Percentiles rank a stretch among this genome's conserved stretches.
Conservation (phyloP, 2,888 invertebrate genomes). For the Mimumesa dahlbomi region DNA sequence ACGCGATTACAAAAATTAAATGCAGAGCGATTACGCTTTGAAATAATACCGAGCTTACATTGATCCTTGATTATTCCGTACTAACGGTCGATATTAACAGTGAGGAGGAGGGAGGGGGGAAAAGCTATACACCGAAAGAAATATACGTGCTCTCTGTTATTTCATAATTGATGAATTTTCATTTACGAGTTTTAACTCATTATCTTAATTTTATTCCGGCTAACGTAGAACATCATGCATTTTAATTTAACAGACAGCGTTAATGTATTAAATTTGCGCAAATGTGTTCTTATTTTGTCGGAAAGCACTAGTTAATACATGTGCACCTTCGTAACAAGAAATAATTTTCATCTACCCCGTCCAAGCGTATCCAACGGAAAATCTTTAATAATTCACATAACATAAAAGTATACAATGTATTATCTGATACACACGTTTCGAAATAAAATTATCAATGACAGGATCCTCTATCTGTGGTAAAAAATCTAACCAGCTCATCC, state of each 20-base stretch:
- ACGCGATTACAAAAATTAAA: slow-evolving; percentile 46
- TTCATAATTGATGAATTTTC: background rate
- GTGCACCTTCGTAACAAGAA: no score
- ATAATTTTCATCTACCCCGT: no score
- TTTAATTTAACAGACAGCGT: slow-evolving; percentile 19
- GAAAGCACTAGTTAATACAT: no score
- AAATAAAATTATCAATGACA: no score
- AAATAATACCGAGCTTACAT: slow-evolving; percentile 10
- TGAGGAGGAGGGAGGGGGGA: background rate
- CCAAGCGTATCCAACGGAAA: no score
- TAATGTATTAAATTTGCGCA: slow-evolving; percentile 15
- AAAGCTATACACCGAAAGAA: background rate
- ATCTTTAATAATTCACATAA: no score
- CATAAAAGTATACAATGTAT: no score
- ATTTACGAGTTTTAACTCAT: background rate
- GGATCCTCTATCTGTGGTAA: no score
- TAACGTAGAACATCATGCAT: slow-evolving; percentile 9
- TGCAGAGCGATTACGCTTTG: slow-evolving; percentile 10
- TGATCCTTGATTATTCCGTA: background rate
- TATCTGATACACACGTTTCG: no score
- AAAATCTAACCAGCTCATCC: background rate
- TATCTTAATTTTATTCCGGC: slow-evolving; percentile 36
- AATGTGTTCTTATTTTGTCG: background rate
- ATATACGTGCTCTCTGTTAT: background rate
- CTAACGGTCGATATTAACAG: slow-evolving; percentile 8